Evolutionary conservation across 37 sponge, comb jelly and placozoan species (phyloP).

Genomic region (Oscarella lobularis): DNA sequence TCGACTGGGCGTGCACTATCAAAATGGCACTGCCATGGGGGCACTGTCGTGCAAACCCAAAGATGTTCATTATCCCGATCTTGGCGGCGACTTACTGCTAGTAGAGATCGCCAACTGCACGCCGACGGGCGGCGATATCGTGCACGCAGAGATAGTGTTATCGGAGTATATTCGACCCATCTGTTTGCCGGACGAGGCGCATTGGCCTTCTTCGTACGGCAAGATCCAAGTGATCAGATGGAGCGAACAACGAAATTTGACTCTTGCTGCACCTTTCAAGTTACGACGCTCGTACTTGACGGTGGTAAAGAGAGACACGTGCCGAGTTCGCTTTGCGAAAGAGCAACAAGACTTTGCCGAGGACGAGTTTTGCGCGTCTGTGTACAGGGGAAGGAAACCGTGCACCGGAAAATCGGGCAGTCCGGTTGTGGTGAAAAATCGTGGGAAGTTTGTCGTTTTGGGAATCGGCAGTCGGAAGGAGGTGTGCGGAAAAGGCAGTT

Average conservation of each 20-base stretch:
- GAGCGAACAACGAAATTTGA: neutral
- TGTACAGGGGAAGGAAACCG: neutral
- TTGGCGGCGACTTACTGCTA: neutral
- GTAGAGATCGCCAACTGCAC: neutral
- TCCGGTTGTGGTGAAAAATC: neutral
- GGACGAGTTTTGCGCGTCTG: neutral
- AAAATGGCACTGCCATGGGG: neutral
- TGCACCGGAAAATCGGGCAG: neutral
- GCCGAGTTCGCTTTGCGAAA: neutral
- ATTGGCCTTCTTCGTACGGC: neutral
- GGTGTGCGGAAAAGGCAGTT: neutral
- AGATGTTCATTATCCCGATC: neutral
- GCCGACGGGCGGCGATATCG: neutral
- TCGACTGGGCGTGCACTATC: neutral
- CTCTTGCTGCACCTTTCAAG: neutral
- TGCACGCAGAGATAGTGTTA: neutral
- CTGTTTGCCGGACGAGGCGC: neutral
- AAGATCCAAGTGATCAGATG: neutral
- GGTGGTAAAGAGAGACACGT: neutral
- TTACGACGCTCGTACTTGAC: neutral
- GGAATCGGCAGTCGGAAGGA: neutral
- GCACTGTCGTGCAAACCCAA: neutral
- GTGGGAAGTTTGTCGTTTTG: neutral
- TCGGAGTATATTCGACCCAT: neutral
- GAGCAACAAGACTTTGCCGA: neutral